Conservation (phyloP, 2,113 vertebrate species). For the Thamnophis sirtalis region DNA sequence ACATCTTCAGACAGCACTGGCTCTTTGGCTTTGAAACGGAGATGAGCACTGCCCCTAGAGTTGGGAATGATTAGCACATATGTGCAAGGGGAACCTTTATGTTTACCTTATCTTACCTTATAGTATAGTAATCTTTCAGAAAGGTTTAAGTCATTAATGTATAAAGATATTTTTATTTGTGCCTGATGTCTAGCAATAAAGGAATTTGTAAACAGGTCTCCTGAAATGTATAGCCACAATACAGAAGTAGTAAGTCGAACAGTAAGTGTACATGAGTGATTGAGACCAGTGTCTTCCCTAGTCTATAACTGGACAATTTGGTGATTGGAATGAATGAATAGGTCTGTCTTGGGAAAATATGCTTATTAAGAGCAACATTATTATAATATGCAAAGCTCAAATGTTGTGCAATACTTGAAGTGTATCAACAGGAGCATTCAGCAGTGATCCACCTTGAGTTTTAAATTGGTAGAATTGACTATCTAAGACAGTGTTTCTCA, state of each 20-base stretch:
- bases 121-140: not conserved
- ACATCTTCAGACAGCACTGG: no score
- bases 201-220: not conserved
- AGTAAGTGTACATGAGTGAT: not conserved
- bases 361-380: not conserved
- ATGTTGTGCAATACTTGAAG: not conserved
- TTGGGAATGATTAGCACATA: no score
- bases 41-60: no score
- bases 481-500: not conserved
- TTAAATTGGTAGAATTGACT: not conserved
- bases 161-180: not conserved
- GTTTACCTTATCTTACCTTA: no score
- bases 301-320: not conserved
- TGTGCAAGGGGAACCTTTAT: no score
- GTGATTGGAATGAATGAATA: not conserved
- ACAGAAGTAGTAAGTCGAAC: not conserved
- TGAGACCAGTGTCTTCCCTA: not conserved
- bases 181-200: not conserved
- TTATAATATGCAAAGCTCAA: slow-evolving; percentile 4
- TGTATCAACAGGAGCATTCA: not conserved
- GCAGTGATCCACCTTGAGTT: not conserved
- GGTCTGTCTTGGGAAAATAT: not conserved
- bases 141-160: not conserved
- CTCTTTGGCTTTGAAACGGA: no score
- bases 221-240: not conserved